Base-by-base conservation (phyloP, 2,113 vertebrate species). In the Hylia prasina region DNA sequence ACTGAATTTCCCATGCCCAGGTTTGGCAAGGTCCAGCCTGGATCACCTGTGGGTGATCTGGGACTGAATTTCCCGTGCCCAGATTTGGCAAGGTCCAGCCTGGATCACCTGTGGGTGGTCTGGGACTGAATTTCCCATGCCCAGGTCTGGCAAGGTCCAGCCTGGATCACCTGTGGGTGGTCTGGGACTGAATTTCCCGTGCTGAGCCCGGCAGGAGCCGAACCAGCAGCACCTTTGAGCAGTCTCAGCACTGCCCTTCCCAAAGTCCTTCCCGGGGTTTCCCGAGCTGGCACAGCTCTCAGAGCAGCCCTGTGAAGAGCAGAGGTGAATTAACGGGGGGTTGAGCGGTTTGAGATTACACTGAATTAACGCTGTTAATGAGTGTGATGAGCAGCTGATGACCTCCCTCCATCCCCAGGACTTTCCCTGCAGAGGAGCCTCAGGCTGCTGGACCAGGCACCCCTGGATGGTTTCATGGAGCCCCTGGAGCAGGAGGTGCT, bases 381-480 rank as follows among this genome's bases (percentile, higher is more conserved):
- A 87, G 22, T 6, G 45, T 47, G 51, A 51, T 39, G n/a, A n/a
- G n/a, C 21, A 19, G 48, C 45, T 71, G 48, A 13, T 58, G 77
- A 33, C 24, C 19, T 63, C 64, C 47, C 54, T 61, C 20, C 42
- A 39, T 22, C 17, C 64, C 60, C 13, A 37, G 39, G 24, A 50
- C 6, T 48, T 58, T 44, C 53, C 48, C 42, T 60, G 44, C 15
- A 28, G 21, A 60, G 48, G 37, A 64, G 33, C 45, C 45, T 28
- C 5, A 5, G 8, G 23, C 69, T 63, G 65, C 37, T 23, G 23
- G 71, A 57, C 50, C 72, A 7, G 58, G 28, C 13, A 22, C 30
- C n/a, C 12, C 2, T 5, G 19, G 14, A 6, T 8, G 11, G 19
- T 40, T 42, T 50, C 31, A 14, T 0, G 2, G 60, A 83, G 31